Evolutionary conservation across 2,113 vertebrate genomes (phyloP).

Genomic region (Sialia sialis): DNA sequence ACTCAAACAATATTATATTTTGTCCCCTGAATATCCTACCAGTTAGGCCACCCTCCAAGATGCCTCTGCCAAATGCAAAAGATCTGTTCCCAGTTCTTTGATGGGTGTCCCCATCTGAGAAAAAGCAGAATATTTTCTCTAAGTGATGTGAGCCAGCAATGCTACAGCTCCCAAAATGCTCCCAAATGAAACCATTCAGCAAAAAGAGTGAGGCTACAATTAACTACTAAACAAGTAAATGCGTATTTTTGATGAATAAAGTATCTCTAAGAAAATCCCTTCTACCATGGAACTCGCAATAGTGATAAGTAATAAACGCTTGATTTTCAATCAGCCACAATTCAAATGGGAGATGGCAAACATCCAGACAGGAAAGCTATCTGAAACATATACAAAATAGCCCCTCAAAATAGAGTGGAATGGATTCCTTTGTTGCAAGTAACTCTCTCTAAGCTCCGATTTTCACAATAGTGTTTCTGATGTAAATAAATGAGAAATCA

Average conservation of each 20-base stretch:
- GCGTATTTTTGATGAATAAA: background rate
- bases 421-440: background rate
- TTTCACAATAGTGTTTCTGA: background rate
- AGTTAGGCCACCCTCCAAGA: background rate
- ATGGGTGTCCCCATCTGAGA: background rate
- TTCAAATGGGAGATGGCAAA: background rate
- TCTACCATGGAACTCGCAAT: fast-evolving
- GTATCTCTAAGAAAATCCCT: background rate
- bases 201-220: background rate
- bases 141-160: background rate
- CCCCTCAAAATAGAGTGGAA: background rate
- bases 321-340: background rate
- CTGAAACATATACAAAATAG: background rate
- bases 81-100: background rate
- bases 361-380: background rate
- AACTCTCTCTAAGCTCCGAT: background rate
- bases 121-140: background rate
- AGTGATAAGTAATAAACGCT: background rate
- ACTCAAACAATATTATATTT: background rate
- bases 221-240: background rate
- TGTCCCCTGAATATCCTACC: background rate
- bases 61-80: background rate
- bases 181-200: background rate
- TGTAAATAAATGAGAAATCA: background rate
- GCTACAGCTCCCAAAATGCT: background rate